Conservation (phyloP, 2,888 invertebrate species). For the Phrixothrix hirtus region DNA sequence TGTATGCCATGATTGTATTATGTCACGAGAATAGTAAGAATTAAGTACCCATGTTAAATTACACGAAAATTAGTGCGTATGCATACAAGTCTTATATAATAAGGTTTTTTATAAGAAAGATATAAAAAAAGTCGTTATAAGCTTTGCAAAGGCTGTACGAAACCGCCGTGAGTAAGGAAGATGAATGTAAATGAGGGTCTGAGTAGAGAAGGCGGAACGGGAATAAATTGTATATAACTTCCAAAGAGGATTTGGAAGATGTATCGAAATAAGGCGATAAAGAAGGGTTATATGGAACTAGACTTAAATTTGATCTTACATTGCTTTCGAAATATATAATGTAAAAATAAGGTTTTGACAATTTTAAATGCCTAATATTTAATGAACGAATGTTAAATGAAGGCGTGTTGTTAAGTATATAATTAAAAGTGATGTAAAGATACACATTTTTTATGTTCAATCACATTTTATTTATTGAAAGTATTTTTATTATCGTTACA, state of each 20-base stretch:
- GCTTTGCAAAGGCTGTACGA: conserved; percentile 32
- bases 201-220: conserved; percentile 38
- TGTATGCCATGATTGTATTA: too few species aligned
- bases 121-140: conserved; percentile 32
- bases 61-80: not conserved
- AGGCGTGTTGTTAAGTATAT: too few species aligned
- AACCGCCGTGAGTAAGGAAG: conserved; percentile 33
- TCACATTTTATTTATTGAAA: too few species aligned
- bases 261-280: conserved; percentile 54
- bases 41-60: too few species aligned
- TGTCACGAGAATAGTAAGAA: too few species aligned
- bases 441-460: too few species aligned
- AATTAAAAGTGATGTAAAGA: too few species aligned
- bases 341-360: conserved; percentile 47
- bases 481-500: not conserved
- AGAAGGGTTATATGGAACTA: conserved; percentile 53
- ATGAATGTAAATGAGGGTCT: conserved; percentile 41
- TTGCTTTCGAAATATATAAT: conserved; percentile 42
- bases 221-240: conserved; percentile 51
- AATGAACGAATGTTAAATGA: conserved; percentile 48
- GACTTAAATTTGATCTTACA: conserved; percentile 53
- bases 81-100: conserved; percentile 14
- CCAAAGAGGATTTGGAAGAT: conserved; percentile 53
- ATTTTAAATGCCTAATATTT: conserved; percentile 50
- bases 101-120: conserved; percentile 27